phyloP scores from a whole-genome alignment of 2,888 invertebrate species.

The Lucinisca nassula region DNA sequence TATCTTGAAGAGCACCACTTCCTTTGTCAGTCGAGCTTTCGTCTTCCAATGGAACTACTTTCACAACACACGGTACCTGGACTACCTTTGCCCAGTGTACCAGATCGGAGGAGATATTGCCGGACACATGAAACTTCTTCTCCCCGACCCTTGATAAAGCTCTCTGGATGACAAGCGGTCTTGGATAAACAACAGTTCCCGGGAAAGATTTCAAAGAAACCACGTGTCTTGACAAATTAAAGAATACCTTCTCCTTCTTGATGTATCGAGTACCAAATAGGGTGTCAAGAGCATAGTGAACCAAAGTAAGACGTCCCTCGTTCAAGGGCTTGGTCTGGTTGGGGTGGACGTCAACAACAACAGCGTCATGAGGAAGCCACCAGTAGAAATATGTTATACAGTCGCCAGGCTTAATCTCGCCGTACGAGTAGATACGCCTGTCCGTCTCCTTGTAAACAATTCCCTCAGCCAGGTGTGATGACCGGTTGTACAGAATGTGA shows the following conservation, averaged over 20 bases:
- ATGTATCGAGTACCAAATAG: constrained; percentile 27
- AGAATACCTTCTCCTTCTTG: constrained; percentile 14
- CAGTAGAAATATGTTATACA: constrained; percentile 38
- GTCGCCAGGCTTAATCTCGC: constrained; percentile 35
- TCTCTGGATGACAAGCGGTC: constrained; percentile 8
- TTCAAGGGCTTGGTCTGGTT: constrained; percentile 7
- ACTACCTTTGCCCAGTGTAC: constrained; percentile 61
- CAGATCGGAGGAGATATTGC: constrained; percentile 45
- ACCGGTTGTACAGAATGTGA: constrained; percentile 14
- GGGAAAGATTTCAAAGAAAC: constrained; percentile 33
- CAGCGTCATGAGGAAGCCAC: constrained; percentile 32
- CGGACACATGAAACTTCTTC: neutral
- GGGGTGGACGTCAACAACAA: constrained; percentile 16
- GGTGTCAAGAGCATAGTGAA: constrained; percentile 37
- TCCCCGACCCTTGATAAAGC: constrained; percentile 41
- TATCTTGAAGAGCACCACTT: too few species aligned
- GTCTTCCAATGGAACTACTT: neutral
- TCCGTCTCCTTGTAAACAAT: constrained; percentile 29
- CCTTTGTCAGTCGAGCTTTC: neutral
- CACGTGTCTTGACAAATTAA: constrained; percentile 9
- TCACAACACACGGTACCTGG: constrained; percentile 21
- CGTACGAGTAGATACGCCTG: neutral
- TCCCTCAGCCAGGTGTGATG: constrained; percentile 24
- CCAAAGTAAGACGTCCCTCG: constrained; percentile 3
- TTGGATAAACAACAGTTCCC: constrained; percentile 30